Base-by-base conservation (phyloP, 2,797 vertebrate genomes). In the Alauda arvensis region DNA sequence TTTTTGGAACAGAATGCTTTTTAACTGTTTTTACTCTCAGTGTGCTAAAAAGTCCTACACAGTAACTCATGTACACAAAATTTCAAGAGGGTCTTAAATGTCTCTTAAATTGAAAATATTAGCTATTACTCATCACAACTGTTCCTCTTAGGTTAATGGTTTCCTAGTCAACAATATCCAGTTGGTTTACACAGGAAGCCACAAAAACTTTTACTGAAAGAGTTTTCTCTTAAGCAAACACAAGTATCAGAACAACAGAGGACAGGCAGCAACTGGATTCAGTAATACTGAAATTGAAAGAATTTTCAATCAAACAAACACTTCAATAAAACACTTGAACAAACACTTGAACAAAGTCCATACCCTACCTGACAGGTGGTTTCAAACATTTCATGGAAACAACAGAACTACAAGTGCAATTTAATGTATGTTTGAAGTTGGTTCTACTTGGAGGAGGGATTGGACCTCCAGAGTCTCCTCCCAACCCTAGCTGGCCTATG, bases 291-390 rank as follows among this genome's bases (percentile, higher is more conserved):
- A 39, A 46, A 49, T 71, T 6, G 62, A 62, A 72, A 52, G 14
- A 77, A 48, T 69, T 81, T 87, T 80, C 26, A 52, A 14, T 45
- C 52, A 84, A 78, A 56, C 24, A 69, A 56, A 56, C 10, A 37
- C n/a, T 83, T 76, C 20, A 62, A 33, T 4, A 42, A 77, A 83
- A 49, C 23, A 18, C 20, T 77, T 51, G 37, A 80, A 67, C 11
- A 80, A 86, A 65, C 7, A 15, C 65, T 65, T 78, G 14, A 46
- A 66, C 14, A n/a, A 85, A 45, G 18, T 25, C 15, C 24, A 3
- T 40, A 21, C 24, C 8, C 4, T 61, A 28, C 18, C 10, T 48
- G 60, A 12, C 0, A 3, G 12, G 9, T 26, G 0, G 4, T 40
- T 83, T 26, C 18, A 40, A 65, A 70, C 2, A 26, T 57, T 52